phyloP scores from a whole-genome alignment of 2,113 vertebrate species.

The Caretta caretta region DNA sequence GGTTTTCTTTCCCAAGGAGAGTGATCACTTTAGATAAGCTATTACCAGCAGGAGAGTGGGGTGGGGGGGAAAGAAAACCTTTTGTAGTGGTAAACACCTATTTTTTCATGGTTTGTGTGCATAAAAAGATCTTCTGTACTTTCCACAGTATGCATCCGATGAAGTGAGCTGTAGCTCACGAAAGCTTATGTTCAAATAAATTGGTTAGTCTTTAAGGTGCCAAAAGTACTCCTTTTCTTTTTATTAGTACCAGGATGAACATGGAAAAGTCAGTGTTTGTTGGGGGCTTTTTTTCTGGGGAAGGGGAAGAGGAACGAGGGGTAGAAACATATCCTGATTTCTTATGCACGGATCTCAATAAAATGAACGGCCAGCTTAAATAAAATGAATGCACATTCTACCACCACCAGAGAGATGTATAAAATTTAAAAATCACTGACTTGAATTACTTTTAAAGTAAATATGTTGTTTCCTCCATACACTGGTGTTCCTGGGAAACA shows the following conservation, averaged over 20 bases:
- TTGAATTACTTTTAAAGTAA: slow-evolving; percentile 19
- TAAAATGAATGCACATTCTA: background rate
- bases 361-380: background rate
- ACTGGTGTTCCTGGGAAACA: background rate
- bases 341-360: background rate
- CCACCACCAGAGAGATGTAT: background rate
- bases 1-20: no score
- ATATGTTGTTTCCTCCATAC: background rate
- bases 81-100: no score
- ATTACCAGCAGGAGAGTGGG: no score
- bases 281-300: background rate
- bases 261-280: background rate
- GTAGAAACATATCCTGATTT: background rate
- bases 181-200: no score
- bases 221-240: no score
- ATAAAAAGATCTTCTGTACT: no score
- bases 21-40: no score
- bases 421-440: background rate
- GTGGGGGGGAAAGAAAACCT: no score
- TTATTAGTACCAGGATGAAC: background rate
- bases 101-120: no score
- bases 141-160: no score
- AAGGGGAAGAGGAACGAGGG: background rate
- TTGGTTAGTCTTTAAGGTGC: no score
- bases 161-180: no score